phyloP scores from a whole-genome alignment of 1,140 invertebrate genomes.

The Diprion similis region DNA sequence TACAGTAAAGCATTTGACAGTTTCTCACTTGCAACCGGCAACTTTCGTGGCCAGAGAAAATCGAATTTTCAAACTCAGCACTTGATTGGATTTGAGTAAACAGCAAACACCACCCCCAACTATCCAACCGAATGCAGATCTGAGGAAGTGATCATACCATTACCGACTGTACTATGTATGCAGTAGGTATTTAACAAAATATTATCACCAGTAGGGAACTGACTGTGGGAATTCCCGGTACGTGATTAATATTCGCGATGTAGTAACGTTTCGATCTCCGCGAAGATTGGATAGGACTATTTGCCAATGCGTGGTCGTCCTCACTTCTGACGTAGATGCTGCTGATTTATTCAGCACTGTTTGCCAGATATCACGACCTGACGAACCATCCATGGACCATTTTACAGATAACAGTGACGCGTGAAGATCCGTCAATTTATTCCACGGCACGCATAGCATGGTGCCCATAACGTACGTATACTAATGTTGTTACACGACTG shows the following conservation, averaged over 20 bases:
- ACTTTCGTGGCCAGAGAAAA: no score
- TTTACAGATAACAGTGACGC: not conserved
- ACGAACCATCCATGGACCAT: not conserved
- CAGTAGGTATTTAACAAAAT: no score
- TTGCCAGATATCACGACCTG: not conserved
- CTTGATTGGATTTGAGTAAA: no score
- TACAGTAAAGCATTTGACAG: no score
- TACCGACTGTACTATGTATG: no score
- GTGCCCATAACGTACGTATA: not conserved
- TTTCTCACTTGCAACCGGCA: no score
- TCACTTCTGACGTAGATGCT: not conserved
- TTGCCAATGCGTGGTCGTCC: not conserved
- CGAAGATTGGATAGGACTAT: not conserved
- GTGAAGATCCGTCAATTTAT: not conserved
- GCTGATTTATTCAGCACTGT: not conserved
- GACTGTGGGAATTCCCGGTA: not conserved
- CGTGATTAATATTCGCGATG: not conserved
- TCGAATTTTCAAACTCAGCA: no score
- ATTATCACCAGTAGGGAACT: no score
- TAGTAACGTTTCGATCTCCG: not conserved
- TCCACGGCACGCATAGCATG: not conserved
- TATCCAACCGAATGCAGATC: no score
- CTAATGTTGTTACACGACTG: not conserved
- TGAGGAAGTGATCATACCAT: no score
- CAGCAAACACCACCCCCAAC: no score